Conservation (phyloP, 2,113 vertebrate species). For the Paradoxurus hermaphroditus region DNA sequence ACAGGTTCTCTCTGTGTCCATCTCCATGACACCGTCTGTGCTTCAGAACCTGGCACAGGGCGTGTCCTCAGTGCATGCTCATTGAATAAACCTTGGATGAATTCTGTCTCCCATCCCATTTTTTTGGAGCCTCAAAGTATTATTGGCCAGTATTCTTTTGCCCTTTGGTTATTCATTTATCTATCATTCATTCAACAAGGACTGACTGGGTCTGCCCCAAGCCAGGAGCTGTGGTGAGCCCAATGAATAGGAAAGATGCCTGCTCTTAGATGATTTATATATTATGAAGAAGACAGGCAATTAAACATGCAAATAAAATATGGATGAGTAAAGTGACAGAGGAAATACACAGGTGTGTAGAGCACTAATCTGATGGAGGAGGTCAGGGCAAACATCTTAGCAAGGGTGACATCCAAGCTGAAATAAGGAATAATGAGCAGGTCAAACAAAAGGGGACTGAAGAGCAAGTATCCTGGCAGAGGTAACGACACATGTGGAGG, state of each 20-base stretch:
- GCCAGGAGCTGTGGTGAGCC: background rate
- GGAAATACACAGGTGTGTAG: background rate
- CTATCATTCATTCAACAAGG: background rate
- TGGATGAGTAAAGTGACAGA: background rate
- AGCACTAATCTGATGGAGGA: background rate
- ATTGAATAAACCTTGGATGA: background rate
- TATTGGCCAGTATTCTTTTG: background rate
- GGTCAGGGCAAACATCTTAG: too few species aligned
- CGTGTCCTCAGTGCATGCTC: background rate
- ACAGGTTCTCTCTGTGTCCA: background rate
- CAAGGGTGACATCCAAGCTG: background rate
- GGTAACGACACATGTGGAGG: background rate
- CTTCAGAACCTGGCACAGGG: background rate
- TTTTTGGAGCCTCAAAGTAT: background rate
- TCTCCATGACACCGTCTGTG: background rate
- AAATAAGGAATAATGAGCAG: background rate
- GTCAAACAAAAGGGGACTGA: background rate
- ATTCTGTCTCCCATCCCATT: background rate
- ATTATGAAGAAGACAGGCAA: background rate
- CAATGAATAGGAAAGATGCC: background rate
- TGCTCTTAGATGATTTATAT: background rate
- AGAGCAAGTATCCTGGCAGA: background rate
- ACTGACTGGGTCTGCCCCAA: background rate
- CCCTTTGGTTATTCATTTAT: background rate
- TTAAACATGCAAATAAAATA: background rate